Evolutionary conservation across 2,888 invertebrate species (phyloP), one percentile per base, ranked within the genome.

Genomic region (Allygus modestus): DNA sequence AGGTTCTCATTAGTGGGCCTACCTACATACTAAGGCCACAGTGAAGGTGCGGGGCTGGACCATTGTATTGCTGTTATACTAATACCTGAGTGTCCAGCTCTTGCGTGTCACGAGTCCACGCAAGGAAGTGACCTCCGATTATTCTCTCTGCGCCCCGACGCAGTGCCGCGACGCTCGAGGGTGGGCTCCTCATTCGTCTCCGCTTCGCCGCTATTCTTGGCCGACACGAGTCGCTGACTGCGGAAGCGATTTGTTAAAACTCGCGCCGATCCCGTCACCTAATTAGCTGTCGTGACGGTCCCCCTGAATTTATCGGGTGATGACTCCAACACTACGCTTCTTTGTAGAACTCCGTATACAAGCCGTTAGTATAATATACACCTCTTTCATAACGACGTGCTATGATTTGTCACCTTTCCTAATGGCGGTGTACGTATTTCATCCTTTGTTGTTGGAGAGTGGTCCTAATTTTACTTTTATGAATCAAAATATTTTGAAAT

Each of bases 191-290:
- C 51, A 37, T 37, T 33, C 69, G 69, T 31, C 37, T 37, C 33
- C 73, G 73, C 41, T 2, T 41, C 73, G 41, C 23, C 65, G 73
- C 73, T 73, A 73, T 77, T 79, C 79, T 28, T 31, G 33, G 31
- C 58, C 79, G 79, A 23, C 79, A 58, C 79, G 58, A 54, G 26
- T 79, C 79, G 79, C 33, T 58, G 79, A 79, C 79, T 51, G 79
- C 79, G 79, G 79, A 79, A 79, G 46, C 79, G 33, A 79, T 79
- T 79, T 79, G 79, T 79, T 79, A 79, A 79, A 79, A 79, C 79
- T 79, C 79, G 46, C 79, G 31, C 51, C 77, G 26, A 79, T 79
- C 79, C 51, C 28, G 58, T 79, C 79, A 79, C 79, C 79, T 79
- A 79, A 79, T 79, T 79, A 79, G 79, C 79, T 79, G 2, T 79